Percentiles rank a stretch among this genome's conserved stretches.
These are phyloP conservation scores for Hypercompe scribonia DNA, from an alignment of 2,888 invertebrate genomes.

Conservation along the genomic window DNA sequence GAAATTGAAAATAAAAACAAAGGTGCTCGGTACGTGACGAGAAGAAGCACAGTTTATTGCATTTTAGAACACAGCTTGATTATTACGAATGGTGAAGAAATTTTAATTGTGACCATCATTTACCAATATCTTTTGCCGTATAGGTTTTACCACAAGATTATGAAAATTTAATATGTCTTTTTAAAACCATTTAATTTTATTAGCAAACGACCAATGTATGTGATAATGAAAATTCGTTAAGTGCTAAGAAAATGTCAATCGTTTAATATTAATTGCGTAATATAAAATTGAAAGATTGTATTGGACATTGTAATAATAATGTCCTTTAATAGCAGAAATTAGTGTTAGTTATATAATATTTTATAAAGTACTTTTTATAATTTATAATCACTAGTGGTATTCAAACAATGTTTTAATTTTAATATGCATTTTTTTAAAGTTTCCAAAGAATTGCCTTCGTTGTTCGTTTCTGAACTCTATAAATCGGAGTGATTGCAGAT, in stretches of 20 bases:
- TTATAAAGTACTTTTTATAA: not conserved
- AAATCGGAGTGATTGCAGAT: conserved; percentile 69
- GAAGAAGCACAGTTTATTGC: conserved; percentile 47
- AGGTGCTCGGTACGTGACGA: conserved; percentile 45
- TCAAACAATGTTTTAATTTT: not conserved
- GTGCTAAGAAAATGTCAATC: rapidly evolving
- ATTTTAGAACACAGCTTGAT: conserved; percentile 2
- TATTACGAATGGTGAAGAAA: not conserved
- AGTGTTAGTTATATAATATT: not conserved
- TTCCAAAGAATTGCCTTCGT: conserved; percentile 42
- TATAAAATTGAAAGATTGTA: not conserved
- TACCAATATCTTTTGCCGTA: not conserved
- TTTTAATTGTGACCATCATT: not conserved
- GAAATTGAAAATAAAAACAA: conserved; percentile 80
- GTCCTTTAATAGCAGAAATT: not conserved
- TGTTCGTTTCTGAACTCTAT: conserved; percentile 64
- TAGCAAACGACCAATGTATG: not conserved
- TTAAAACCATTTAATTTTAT: not conserved
- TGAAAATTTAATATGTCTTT: not conserved
- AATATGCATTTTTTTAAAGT: conserved; percentile 28
- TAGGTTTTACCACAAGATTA: not conserved
- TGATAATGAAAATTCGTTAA: not conserved
- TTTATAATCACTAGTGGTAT: not conserved
- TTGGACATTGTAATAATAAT: not conserved
- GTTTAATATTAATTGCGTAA: not conserved